Evolutionary conservation across 2,888 invertebrate species (phyloP).

Genomic region (Bembecia ichneumoniformis): DNA sequence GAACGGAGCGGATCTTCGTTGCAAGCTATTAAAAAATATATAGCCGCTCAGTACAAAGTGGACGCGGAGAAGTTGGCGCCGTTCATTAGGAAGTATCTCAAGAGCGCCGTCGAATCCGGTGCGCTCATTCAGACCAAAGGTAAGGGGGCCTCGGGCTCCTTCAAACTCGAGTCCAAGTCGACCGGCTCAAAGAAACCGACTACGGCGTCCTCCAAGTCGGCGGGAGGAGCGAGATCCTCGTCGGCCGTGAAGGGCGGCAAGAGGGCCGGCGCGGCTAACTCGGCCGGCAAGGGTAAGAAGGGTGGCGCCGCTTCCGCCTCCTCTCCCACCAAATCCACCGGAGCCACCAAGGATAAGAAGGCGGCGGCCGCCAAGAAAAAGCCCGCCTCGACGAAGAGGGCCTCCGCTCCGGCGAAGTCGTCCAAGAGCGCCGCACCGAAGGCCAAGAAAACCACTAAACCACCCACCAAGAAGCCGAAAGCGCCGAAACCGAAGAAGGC

Average conservation of each 20-base stretch:
- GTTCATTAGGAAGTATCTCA: too few relatives aligned
- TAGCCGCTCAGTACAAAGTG: constrained; percentile 71
- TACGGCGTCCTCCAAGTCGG: too few relatives aligned
- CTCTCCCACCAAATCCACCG: too few relatives aligned
- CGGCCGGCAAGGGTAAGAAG: too few relatives aligned
- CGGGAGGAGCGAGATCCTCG: too few relatives aligned
- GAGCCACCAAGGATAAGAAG: too few relatives aligned
- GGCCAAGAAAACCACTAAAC: constrained; percentile 35
- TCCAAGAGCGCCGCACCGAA: constrained; percentile 25
- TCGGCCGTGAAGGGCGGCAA: too few relatives aligned
- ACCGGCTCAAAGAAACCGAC: too few relatives aligned
- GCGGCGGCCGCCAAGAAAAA: too few relatives aligned
- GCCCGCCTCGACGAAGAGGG: neutral
- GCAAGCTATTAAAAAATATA: constrained; percentile 75
- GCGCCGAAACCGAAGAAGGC: constrained; percentile 43
- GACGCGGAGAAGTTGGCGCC: constrained; percentile 54
- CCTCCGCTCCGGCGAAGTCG: constrained; percentile 15
- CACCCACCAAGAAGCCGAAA: constrained; percentile 42
- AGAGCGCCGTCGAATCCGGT: constrained; percentile 13
- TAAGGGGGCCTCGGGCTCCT: constrained; percentile 61
- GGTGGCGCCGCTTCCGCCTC: too few relatives aligned
- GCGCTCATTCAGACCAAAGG: constrained; percentile 70
- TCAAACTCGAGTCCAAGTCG: neutral
- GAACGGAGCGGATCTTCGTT: constrained; percentile 74
- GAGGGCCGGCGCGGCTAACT: too few relatives aligned